Conservation (phyloP, 2,797 vertebrate species). For the Enteromius treurensis region DNA sequence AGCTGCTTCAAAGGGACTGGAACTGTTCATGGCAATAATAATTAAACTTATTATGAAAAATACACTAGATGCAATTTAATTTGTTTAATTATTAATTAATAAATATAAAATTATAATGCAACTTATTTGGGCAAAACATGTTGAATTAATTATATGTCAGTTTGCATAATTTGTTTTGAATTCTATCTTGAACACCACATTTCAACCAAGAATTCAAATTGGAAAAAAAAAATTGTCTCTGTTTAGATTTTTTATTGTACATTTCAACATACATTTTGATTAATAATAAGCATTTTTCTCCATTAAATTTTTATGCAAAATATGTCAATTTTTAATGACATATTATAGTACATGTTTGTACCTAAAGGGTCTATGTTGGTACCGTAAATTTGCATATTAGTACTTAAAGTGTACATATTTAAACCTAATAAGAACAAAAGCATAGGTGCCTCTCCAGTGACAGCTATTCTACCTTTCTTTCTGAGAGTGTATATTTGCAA, state of each 20-base stretch:
- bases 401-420: too few relatives aligned
- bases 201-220: neutral
- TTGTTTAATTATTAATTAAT: neutral
- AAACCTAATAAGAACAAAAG: too few relatives aligned
- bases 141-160: neutral
- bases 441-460: too few relatives aligned
- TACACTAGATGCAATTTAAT: neutral
- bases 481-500: neutral
- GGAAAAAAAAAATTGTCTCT: neutral
- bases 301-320: neutral
- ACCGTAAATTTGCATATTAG: too few relatives aligned
- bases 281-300: neutral
- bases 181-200: neutral
- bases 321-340: neutral
- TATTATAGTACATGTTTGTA: neutral
- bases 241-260: neutral
- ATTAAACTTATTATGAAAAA: neutral
- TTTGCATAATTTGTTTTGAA: neutral
- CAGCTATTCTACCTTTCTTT: too few relatives aligned
- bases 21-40: neutral
- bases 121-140: neutral
- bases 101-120: neutral
- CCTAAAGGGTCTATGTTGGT: too few relatives aligned
- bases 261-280: neutral
- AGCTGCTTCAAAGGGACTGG: neutral